Evolutionary conservation across 23 tunicate genomes (phyloP).

Genomic region (Styela clava): DNA sequence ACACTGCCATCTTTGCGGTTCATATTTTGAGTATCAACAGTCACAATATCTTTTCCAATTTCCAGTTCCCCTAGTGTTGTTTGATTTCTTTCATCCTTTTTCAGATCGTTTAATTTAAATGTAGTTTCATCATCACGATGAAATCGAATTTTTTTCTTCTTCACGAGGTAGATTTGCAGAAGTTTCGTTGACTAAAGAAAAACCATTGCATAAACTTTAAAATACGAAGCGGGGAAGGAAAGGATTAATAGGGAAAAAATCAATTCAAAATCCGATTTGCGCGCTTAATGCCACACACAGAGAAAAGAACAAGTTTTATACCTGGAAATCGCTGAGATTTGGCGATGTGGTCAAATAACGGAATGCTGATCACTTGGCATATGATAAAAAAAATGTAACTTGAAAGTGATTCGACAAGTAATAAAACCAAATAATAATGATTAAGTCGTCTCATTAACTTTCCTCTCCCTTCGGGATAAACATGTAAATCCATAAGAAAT

Average conservation of each 20-base stretch:
- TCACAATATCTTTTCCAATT: background rate
- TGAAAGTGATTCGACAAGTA: no score
- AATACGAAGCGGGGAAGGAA: background rate
- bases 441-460: no score
- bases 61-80: background rate
- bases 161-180: constrained; percentile 35
- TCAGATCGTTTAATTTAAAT: background rate
- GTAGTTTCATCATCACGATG: background rate
- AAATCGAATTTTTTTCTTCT: constrained; percentile 28
- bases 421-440: no score
- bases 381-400: no score
- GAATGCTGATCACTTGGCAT: no score
- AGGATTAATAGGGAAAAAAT: background rate
- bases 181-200: constrained; percentile 32
- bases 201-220: background rate
- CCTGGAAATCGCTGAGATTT: no score
- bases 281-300: background rate
- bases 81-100: background rate
- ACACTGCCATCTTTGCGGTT: background rate
- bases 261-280: background rate
- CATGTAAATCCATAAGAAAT: no score
- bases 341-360: no score
- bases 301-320: background rate
- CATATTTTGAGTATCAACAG: background rate
- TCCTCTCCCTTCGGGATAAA: no score